A percentile compares a stretch with the other conserved stretches of the same genome.
phyloP scores from a whole-genome alignment of 2,888 invertebrate species.

The Urechis unicinctus region DNA sequence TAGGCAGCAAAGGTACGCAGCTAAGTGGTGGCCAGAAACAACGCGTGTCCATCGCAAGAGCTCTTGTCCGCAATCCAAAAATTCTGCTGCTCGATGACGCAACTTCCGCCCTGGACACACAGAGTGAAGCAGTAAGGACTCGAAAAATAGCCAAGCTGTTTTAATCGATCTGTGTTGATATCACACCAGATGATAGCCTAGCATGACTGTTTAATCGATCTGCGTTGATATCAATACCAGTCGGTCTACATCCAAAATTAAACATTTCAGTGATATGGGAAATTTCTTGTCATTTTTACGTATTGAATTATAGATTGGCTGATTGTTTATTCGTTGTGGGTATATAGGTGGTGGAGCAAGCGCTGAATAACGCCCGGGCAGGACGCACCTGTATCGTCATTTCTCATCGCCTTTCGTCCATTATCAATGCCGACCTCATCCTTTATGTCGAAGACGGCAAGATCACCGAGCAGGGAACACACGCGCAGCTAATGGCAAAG shows the following conservation, averaged over 20 bases:
- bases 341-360: slow-evolving; percentile 35
- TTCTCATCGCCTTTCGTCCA: slow-evolving; percentile 53
- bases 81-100: slow-evolving; percentile 56
- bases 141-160: too few relatives aligned
- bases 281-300: not conserved
- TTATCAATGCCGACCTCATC: slow-evolving; percentile 51
- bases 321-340: too few relatives aligned
- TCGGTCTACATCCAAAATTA: too few relatives aligned
- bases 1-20: slow-evolving; percentile 50
- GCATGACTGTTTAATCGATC: too few relatives aligned
- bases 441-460: slow-evolving; percentile 36
- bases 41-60: slow-evolving; percentile 68
- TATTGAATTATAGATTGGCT: too few relatives aligned
- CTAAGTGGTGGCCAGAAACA: slow-evolving; percentile 52
- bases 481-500: slow-evolving; percentile 34
- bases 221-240: too few relatives aligned
- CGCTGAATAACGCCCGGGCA: slow-evolving; percentile 44
- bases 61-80: slow-evolving; percentile 61
- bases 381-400: slow-evolving; percentile 53
- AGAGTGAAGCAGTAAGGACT: slow-evolving; percentile 42
- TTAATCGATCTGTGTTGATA: not conserved
- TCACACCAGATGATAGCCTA: too few relatives aligned
- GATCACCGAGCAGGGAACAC: slow-evolving; percentile 39
- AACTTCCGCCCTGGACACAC: slow-evolving; percentile 49
- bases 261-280: too few relatives aligned